Conservation (phyloP, 2,113 vertebrate species). For the Taurulus bubalis region DNA sequence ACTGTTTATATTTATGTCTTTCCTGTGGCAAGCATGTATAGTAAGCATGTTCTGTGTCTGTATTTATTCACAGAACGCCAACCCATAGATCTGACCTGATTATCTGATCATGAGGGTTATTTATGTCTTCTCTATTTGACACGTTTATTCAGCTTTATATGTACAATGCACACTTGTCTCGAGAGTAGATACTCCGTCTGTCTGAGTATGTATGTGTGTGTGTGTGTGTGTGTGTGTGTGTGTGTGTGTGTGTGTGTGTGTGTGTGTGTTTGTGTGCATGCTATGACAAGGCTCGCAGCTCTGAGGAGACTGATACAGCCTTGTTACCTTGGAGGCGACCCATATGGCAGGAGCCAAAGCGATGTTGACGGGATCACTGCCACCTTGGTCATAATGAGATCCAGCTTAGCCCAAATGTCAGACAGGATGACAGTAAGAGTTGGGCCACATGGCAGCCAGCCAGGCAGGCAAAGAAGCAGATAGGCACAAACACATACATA, state of each 20-base stretch:
- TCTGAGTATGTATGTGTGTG: slow-evolving; percentile 18
- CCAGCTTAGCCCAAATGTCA: slow-evolving; percentile 83
- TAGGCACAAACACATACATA: slow-evolving; percentile 50
- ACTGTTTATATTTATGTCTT: slow-evolving; percentile 12
- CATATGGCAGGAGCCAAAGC: slow-evolving; percentile 79
- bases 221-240: slow-evolving; percentile 23
- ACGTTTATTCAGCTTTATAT: slow-evolving; percentile 48
- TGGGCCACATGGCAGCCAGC: slow-evolving; percentile 75
- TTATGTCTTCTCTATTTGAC: slow-evolving; percentile 24
- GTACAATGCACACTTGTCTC: slow-evolving; percentile 35
- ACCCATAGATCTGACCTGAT: slow-evolving; percentile 24
- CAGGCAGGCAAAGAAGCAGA: slow-evolving; percentile 50
- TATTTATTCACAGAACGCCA: slow-evolving; percentile 24
- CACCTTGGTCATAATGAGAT: slow-evolving; percentile 85
- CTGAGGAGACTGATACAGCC: slow-evolving; percentile 71
- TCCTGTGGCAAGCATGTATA: not conserved
- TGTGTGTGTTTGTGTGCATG: not conserved
- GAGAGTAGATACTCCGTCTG: slow-evolving; percentile 36
- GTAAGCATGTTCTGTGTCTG: slow-evolving; percentile 9
- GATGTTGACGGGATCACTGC: slow-evolving; percentile 82
- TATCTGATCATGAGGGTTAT: slow-evolving; percentile 36
- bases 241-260: slow-evolving; percentile 41
- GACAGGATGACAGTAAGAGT: slow-evolving; percentile 81
- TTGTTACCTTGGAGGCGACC: slow-evolving; percentile 78
- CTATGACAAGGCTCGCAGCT: slow-evolving; percentile 65